Percentiles rank a stretch among this genome's conserved stretches.
phyloP scores from a whole-genome alignment of 2,888 invertebrate genomes.

The Apodemia hepburni region DNA sequence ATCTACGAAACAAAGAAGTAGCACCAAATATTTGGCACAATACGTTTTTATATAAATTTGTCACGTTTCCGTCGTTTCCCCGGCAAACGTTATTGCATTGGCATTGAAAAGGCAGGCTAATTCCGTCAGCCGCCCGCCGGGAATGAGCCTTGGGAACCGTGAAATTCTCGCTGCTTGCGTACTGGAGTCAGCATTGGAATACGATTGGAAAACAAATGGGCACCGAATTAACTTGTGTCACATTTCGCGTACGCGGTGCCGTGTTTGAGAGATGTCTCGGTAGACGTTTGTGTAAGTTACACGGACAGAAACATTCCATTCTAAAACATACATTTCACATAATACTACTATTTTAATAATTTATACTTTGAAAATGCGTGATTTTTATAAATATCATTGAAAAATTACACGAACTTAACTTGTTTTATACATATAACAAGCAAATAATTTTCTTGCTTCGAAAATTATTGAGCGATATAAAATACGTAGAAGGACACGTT shows the following conservation, averaged over 20 bases:
- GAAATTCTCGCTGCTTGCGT: background rate
- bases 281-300: too few relatives aligned
- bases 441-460: too few relatives aligned
- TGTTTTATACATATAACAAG: too few relatives aligned
- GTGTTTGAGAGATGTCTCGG: too few relatives aligned
- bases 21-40: background rate
- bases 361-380: too few relatives aligned
- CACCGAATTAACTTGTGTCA: background rate
- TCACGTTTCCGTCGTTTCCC: slow-evolving; percentile 1
- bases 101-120: slow-evolving; percentile 21
- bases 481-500: too few relatives aligned
- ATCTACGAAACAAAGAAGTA: background rate
- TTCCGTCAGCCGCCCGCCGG: slow-evolving; percentile 19
- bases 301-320: too few relatives aligned
- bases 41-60: background rate
- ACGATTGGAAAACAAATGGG: slow-evolving; percentile 4
- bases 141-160: slow-evolving; percentile 14
- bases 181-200: background rate
- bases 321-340: too few relatives aligned
- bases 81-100: slow-evolving; percentile 17
- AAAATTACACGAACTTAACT: too few relatives aligned
- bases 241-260: background rate
- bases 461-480: too few relatives aligned
- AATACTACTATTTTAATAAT: too few relatives aligned
- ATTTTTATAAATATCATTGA: too few relatives aligned